Percentiles rank a stretch among this genome's conserved stretches.
These are phyloP conservation scores for Chrysolina oricalcia DNA, from an alignment of 2,888 invertebrate species.

Conservation along the genomic window DNA sequence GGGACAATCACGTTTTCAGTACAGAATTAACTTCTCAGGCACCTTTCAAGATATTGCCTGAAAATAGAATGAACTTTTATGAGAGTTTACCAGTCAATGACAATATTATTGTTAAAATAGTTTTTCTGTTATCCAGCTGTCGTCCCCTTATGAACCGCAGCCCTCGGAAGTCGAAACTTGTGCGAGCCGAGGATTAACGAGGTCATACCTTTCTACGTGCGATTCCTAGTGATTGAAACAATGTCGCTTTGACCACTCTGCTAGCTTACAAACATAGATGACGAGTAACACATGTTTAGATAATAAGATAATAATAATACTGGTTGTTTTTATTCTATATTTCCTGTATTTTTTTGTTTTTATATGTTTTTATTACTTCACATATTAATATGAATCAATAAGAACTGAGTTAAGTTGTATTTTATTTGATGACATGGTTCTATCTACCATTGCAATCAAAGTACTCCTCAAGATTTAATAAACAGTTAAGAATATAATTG, in stretches of 20 bases:
- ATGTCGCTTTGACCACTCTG: no score
- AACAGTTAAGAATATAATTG: no score
- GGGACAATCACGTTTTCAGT: slow-evolving; percentile 10
- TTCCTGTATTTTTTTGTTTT: slow-evolving; percentile 5
- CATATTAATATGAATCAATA: background rate
- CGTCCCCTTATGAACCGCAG: no score
- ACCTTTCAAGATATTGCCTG: slow-evolving; percentile 9
- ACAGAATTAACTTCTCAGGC: slow-evolving; percentile 10
- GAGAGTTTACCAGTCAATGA: slow-evolving; percentile 4
- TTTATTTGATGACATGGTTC: background rate
- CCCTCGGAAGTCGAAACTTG: no score
- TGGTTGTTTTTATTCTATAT: background rate
- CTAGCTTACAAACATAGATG: background rate
- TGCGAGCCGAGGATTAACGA: no score
- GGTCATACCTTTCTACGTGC: no score
- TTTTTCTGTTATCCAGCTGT: no score
- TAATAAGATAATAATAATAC: slow-evolving; percentile 3
- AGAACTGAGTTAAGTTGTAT: slow-evolving; percentile 4
- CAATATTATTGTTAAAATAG: no score
- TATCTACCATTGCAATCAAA: slow-evolving; percentile 7
- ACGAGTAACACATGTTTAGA: background rate
- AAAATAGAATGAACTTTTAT: slow-evolving; percentile 14
- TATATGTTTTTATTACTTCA: slow-evolving; percentile 1
- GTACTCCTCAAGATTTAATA: slow-evolving; percentile 8
- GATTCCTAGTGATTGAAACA: no score